Evolutionary conservation across 2,888 invertebrate species (phyloP), one percentile per base, ranked within the genome.

Genomic region (Sarcophaga variegata): DNA sequence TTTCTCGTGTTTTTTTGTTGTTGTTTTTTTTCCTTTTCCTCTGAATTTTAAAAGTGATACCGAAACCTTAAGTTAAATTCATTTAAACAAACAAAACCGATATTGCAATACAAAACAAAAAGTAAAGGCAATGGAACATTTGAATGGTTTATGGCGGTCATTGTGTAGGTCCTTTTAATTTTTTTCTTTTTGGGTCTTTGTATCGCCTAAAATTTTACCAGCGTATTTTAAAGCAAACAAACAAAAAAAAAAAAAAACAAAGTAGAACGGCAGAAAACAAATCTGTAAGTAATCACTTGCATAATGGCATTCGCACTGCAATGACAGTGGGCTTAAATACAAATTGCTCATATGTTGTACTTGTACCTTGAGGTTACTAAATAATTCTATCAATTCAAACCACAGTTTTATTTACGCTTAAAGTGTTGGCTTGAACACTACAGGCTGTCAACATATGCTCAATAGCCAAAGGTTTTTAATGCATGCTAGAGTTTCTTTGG

Each of bases 31-130:
- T 37, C 2, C 10, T 8, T 37, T 37, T 37, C 8, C 37, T 37
- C 37, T 37, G 37, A 14, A 54, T 14, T 54, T 54, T 54, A 54
- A 54, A 85, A 86, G 77, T 85, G 82, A 80, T 77, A 83, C 81
- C 86, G 81, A 87, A 84, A 82, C 80, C 86, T 88, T 88, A 76
- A 85, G 78, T 88, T 80, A 75, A 80, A 79, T 83, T 85, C 67
- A 71, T 20, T 77, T 80, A 81, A 77, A 62, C 67, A 72, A 83
- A 83, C 78, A 83, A 69, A 83, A 83, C 78, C 78, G 62, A 63
- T 83, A 74, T 83, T 77, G 66, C 8, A 72, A 72, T 12, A 66
- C 22, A 71, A n/a, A 63, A n/a, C 10, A n/a, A 45, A 45, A 20
- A 14, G 74, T 17, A 49, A n/a, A 20, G 20, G 62, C 63, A 60